A percentile compares a stretch with the other conserved stretches of the same genome.
These are phyloP conservation scores for Todiramphus saurophagus DNA, from an alignment of 2,113 vertebrate species.

Conservation along the genomic window DNA sequence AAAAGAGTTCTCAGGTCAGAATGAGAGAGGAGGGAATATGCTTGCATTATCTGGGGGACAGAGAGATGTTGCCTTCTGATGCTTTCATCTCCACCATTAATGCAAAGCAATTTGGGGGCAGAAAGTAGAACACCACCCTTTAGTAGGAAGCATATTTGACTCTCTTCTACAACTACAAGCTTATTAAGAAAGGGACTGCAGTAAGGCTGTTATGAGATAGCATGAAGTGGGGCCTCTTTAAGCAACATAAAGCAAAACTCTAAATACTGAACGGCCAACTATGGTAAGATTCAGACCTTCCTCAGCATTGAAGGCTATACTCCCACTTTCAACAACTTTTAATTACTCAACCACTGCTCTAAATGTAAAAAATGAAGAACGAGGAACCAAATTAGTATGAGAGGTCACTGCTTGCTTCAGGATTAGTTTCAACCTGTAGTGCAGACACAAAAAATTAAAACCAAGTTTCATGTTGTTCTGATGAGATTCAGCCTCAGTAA, in stretches of 20 bases:
- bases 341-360: background rate
- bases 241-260: background rate
- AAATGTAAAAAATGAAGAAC: background rate
- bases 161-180: background rate
- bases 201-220: accelerated
- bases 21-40: background rate
- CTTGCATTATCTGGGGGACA: background rate
- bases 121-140: background rate
- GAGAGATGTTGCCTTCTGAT: background rate
- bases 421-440: background rate
- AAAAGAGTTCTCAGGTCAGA: background rate
- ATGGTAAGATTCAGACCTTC: background rate
- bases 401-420: background rate
- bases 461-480: background rate
- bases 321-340: background rate
- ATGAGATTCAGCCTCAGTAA: background rate
- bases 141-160: background rate
- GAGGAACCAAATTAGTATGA: background rate
- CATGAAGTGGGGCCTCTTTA: background rate
- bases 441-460: background rate
- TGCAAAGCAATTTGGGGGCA: background rate
- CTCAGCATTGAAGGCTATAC: background rate
- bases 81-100: background rate
- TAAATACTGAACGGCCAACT: background rate
- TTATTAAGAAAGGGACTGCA: background rate